Conservation (phyloP, 2,797 vertebrate species). For the Sebastes trivittatus region DNA sequence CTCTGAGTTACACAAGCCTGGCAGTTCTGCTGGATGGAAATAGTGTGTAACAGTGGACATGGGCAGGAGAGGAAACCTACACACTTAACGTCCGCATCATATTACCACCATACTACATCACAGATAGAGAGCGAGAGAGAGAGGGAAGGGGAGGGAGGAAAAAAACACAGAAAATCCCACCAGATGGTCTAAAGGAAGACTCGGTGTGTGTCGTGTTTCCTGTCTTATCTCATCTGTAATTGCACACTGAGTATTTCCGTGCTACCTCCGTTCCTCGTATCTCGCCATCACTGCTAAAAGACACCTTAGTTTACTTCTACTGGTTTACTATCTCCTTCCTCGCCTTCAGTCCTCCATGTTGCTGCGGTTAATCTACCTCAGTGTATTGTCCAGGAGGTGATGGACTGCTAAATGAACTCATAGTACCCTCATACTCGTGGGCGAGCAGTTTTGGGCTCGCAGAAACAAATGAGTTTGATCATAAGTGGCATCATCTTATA, state of each 20-base stretch:
- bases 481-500: not conserved
- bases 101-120: constrained; percentile 19
- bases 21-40: constrained; percentile 23
- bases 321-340: not conserved
- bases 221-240: constrained; percentile 20
- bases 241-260: constrained; percentile 11
- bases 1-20: constrained; percentile 28
- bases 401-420: constrained; percentile 15
- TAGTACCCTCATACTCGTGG: not conserved
- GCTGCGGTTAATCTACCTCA: constrained; percentile 28
- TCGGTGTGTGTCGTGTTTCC: not conserved
- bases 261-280: constrained; percentile 2
- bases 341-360: not conserved
- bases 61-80: constrained; percentile 55
- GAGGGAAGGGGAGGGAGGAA: not conserved
- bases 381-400: constrained; percentile 26
- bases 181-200: constrained; percentile 28
- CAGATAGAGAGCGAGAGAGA: not conserved
- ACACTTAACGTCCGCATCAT: constrained; percentile 35
- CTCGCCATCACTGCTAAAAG: not conserved
- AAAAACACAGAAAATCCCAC: constrained; percentile 23
- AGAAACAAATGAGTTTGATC: not conserved
- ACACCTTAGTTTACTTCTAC: not conserved
- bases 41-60: constrained; percentile 14
- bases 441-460: not conserved